Base-by-base conservation (phyloP, 2,797 vertebrate species). In the Ataeniobius toweri region DNA sequence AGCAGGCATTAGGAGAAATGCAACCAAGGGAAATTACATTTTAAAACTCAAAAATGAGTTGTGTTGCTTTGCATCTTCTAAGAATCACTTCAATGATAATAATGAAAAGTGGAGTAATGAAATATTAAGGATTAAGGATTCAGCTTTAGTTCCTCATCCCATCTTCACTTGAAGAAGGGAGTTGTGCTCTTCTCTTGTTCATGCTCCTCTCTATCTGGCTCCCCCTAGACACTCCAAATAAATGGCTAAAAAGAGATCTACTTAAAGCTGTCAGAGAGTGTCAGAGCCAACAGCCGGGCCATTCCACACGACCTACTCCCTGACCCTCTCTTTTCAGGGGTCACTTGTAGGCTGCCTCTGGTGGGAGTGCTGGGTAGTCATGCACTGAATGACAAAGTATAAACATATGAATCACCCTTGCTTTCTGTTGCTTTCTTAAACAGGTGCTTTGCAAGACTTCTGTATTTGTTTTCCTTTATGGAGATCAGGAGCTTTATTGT, bases 181-280 rank as follows among this genome's bases (percentile, higher is more conserved):
- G 88, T 86, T 89, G 77, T 86, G 88, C 90, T 91, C 85, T 83
- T 76, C 84, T 89, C 90, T 91, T 92, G 90, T 92, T 92, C 90
- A 72, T 79, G 72, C 88, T 79, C 71, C 88, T 88, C 79, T 79
- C 55, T 84, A 53, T 75, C 83, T 74, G 81, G 77, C 83, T 79
- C 86, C 84, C 87, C 88, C 82, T 73, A 69, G 92, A 93, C 89
- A 90, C 90, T 93, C 92, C 89, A 95, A 93, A 95, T 92, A 93
- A 96, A 95, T 89, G 83, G 89, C 94, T 95, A 94, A 95, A 94
- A 93, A 95, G 92, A 93, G 94, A 95, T 95, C 95, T 95, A 93
- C 94, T 95, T 95, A 94, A 95, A 93, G 92, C 95, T 96, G 96
- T 96, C 96, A 96, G 92, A 95, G 96, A 93, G 95, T 92, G 92